Conservation (phyloP, 2,888 invertebrate genomes). For the Tipula lateralis region DNA sequence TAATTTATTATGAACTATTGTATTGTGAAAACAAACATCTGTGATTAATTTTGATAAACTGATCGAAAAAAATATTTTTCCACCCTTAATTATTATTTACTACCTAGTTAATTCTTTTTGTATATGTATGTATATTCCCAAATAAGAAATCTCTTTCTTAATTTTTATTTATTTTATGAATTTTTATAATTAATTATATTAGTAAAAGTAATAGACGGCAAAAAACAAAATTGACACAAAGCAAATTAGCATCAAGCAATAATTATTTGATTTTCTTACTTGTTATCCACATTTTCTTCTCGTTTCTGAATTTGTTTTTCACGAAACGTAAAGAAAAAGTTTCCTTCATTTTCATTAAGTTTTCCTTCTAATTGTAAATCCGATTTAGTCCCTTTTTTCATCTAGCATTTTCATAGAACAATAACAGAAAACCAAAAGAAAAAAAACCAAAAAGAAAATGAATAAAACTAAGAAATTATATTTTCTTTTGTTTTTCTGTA, state of each 20-base stretch:
- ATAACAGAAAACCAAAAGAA: not conserved
- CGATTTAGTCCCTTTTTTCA: slow-evolving; percentile 3
- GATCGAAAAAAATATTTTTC: no score
- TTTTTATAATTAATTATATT: not conserved
- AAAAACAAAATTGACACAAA: not conserved
- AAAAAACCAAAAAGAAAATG: slow-evolving; percentile 3
- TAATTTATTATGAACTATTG: no score
- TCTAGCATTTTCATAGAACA: not conserved
- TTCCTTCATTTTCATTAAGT: not conserved
- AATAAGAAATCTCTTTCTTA: not conserved
- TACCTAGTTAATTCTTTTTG: not conserved
- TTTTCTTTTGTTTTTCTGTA: slow-evolving; percentile 13
- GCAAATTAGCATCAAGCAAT: not conserved
- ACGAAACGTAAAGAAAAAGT: not conserved
- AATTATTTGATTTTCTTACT: not conserved
- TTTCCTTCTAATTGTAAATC: not conserved
- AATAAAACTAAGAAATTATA: not conserved
- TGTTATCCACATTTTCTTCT: not conserved
- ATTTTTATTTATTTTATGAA: not conserved
- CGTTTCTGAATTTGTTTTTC: not conserved
- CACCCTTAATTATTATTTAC: no score
- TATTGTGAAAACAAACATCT: no score
- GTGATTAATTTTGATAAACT: no score
- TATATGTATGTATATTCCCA: not conserved
- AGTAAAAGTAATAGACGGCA: not conserved